phyloP scores from a whole-genome alignment of 2,113 vertebrate species.

The Notothenia rossii region DNA sequence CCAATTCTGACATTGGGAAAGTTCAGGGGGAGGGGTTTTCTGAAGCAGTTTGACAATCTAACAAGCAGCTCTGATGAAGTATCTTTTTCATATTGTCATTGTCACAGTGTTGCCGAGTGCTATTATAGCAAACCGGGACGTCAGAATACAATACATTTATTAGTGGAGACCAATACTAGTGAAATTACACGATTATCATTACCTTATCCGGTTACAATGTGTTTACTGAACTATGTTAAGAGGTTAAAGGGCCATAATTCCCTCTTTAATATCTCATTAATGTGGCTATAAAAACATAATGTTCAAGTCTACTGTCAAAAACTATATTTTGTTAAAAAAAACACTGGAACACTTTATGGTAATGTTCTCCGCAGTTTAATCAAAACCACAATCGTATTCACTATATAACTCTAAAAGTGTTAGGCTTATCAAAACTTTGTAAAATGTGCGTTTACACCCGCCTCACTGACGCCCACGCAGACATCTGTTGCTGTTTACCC shows the following conservation, averaged over 20 bases:
- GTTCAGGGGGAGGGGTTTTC: not conserved
- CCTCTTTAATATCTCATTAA: too few relatives aligned
- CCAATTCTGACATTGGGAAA: too few relatives aligned
- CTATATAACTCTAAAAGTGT: not conserved
- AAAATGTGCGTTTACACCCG: slow-evolving; percentile 3
- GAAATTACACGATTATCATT: too few relatives aligned
- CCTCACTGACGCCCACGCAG: slow-evolving; percentile 15
- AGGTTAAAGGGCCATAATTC: too few relatives aligned
- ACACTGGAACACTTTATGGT: too few relatives aligned
- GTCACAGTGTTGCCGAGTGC: not conserved
- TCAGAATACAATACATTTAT: too few relatives aligned
- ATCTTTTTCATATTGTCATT: not conserved
- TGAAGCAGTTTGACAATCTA: not conserved
- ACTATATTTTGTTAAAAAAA: too few relatives aligned
- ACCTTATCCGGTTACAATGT: too few relatives aligned
- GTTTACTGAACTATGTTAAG: too few relatives aligned
- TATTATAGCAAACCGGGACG: not conserved
- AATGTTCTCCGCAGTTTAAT: not conserved
- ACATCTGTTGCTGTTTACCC: slow-evolving; percentile 50
- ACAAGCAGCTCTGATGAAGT: not conserved
- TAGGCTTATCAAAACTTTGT: not conserved
- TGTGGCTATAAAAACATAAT: too few relatives aligned
- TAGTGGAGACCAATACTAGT: too few relatives aligned
- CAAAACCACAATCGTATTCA: not conserved
- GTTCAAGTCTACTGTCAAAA: too few relatives aligned